Base-by-base conservation (phyloP, 1,140 invertebrate species). In the Diachasma alloeum region DNA sequence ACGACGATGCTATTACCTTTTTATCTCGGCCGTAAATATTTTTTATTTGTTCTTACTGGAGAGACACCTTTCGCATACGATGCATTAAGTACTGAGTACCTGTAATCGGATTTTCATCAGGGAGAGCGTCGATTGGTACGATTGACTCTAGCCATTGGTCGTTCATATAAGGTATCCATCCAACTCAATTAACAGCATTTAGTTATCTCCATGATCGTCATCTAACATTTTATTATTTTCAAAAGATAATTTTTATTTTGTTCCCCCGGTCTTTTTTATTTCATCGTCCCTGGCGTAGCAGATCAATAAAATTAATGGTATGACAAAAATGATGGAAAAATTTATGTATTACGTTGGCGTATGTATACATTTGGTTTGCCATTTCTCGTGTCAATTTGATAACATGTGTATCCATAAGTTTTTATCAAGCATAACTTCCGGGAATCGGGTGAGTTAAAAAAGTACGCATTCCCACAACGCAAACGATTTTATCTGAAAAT, bases 341-440 rank as follows among this genome's bases (percentile, higher is more conserved):
- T 37, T 37, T 37, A 9, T 37, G n/a, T 37, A 37, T 37, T 37
- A 37, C 9, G 9, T n/a, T n/a, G n/a, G n/a, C n/a, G n/a, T n/a
- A n/a, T n/a, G n/a, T n/a, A n/a, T n/a, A n/a, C n/a, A n/a, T n/a
- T n/a, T n/a, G n/a, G n/a, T n/a, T n/a, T n/a, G n/a, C n/a, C n/a
- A n/a, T n/a, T n/a, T n/a, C n/a, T n/a, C n/a, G n/a, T 31, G 53
- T 59, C 72, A 67, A 74, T 74, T 74, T 74, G 59, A 74, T 74
- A 66, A 74, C 56, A 63, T 42, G 26, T 74, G 37, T 63, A 46
- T n/a, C 19, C 1, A 1, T 24, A 3, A n/a, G 2, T n/a, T 53
- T 53, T 53, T 17, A 53, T 19, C 15, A 5, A 2, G 48, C 66
- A 75, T 75, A 48, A 75, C 73, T 75, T 68, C 63, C 73, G 73